Percentiles rank a stretch among this genome's conserved stretches.
These are phyloP conservation scores for Aphaenogaster ashmeadi DNA, from an alignment of 1,140 invertebrate genomes.

Conservation along the genomic window DNA sequence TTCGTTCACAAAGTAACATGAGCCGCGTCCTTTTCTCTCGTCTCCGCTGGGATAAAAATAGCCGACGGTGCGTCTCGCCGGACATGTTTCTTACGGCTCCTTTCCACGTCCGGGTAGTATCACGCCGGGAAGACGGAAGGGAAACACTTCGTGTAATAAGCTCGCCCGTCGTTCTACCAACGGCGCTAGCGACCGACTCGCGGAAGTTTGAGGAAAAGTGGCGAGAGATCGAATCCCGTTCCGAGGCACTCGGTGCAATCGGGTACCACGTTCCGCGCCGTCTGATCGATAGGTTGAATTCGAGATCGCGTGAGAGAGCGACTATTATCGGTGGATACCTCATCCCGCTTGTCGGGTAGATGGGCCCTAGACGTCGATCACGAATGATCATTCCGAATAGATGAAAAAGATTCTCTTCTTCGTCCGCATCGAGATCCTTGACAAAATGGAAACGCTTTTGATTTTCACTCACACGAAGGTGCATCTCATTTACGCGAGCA, in stretches of 20 bases:
- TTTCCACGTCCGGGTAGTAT: constrained; percentile 30
- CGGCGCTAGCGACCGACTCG: constrained; percentile 38
- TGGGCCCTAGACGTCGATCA: constrained; percentile 72
- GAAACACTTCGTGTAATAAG: constrained; percentile 67
- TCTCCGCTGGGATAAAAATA: constrained; percentile 65
- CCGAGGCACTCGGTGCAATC: constrained; percentile 61
- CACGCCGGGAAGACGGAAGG: constrained; percentile 54
- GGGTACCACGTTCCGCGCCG: constrained; percentile 47
- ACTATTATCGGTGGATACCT: constrained; percentile 68
- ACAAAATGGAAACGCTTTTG: constrained; percentile 30
- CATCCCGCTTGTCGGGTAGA: constrained; percentile 63
- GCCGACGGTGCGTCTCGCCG: constrained; percentile 18
- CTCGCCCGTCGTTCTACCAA: constrained; percentile 28
- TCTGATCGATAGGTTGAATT: constrained; percentile 75
- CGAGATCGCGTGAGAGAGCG: constrained; percentile 76
- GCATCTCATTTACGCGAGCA: background rate
- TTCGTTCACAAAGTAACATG: constrained; percentile 56
- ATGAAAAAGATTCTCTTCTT: constrained; percentile 52
- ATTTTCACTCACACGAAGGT: constrained; percentile 27
- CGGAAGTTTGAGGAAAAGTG: constrained; percentile 33
- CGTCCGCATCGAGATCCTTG: constrained; percentile 20
- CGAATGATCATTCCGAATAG: constrained; percentile 64
- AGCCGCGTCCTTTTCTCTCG: constrained; percentile 38
- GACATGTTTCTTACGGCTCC: constrained; percentile 36
- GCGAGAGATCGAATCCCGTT: constrained; percentile 62